Base-by-base conservation (phyloP, 2,797 vertebrate genomes). In the Pantherophis alleghaniensis region DNA sequence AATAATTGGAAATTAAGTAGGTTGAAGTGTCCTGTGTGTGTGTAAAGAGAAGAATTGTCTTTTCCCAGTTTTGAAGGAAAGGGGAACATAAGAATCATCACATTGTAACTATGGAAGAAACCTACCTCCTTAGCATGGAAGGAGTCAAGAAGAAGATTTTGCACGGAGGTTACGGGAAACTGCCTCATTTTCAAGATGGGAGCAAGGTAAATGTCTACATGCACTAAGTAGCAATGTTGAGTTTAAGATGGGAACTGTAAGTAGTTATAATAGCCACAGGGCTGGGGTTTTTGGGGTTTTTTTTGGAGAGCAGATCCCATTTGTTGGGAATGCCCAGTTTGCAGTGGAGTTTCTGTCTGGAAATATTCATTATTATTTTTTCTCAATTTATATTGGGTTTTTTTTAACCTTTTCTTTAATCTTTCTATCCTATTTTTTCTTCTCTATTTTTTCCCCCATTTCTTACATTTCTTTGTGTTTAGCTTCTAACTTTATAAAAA, bases 91-190 rank as follows among this genome's bases (percentile, higher is more conserved):
- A 88, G 22, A 24, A n/a, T 32, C 28, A 26, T 7, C 20, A 5
- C 24, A 1, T 3, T 5, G 7, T 42, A 0, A 90, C 56, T 91
- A 99, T 99, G 98, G 98, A 98, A 92, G 98, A 98, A 94, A 98
- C 96, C 0, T 98, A 98, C 95, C 97, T 99, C 90, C 96, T 98
- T 83, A 98, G 98, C 0, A 96, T 98, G 95, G 98, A 97, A 59
- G 98, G 98, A n/a, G 98, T 99, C 91, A 98, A 95, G 95, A 99
- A 99, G 97, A 98, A 98, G 97, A 98, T 99, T 94, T 97, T 99
- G 56, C 96, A 98, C 0, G 98, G 98, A 96, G 98, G 98, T 59
- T 96, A 0, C 11, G 98, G 98, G 66, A 96, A 97, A 0, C 90
- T 99, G 95, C 98, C 98, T 0, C 98, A 98, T 94, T 97, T 98